phyloP scores from a whole-genome alignment of 1,140 invertebrate species.

The Sitobion miscanthi region DNA sequence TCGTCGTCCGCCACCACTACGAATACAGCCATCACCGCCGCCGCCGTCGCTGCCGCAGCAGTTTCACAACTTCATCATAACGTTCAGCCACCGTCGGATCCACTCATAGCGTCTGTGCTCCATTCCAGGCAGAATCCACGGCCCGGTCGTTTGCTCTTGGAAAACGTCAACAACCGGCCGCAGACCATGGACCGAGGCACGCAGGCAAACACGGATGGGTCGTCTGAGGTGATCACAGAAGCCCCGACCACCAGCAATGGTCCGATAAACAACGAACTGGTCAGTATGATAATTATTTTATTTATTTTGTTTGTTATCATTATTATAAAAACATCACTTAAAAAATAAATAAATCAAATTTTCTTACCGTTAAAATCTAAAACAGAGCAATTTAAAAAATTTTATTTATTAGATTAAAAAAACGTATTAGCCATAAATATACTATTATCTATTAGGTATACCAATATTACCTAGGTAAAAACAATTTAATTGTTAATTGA shows the following conservation, averaged over 20 bases:
- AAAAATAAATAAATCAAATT: too few relatives aligned
- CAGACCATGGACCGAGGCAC: slow-evolving; percentile 50
- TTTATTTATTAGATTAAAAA: too few relatives aligned
- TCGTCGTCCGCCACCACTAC: not conserved
- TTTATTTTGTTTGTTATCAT: not conserved
- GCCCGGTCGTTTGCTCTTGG: slow-evolving; percentile 36
- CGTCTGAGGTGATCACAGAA: not conserved
- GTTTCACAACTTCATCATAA: not conserved
- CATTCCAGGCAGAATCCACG: slow-evolving; percentile 35
- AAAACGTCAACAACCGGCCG: slow-evolving; percentile 47
- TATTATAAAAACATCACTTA: not conserved
- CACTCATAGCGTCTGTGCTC: slow-evolving; percentile 42
- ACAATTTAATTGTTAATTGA: too few relatives aligned
- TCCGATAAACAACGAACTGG: slow-evolving; percentile 21
- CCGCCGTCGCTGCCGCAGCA: not conserved
- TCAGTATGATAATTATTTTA: not conserved
- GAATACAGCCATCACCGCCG: not conserved
- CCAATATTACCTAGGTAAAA: too few relatives aligned
- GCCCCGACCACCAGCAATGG: not conserved
- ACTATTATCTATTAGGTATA: too few relatives aligned
- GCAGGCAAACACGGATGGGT: not conserved
- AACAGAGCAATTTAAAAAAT: too few relatives aligned
- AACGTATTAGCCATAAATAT: too few relatives aligned
- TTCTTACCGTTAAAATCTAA: too few relatives aligned
- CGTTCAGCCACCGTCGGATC: slow-evolving; percentile 41